Base-by-base conservation (phyloP, 1,140 invertebrate genomes). In the Formica selysi region DNA sequence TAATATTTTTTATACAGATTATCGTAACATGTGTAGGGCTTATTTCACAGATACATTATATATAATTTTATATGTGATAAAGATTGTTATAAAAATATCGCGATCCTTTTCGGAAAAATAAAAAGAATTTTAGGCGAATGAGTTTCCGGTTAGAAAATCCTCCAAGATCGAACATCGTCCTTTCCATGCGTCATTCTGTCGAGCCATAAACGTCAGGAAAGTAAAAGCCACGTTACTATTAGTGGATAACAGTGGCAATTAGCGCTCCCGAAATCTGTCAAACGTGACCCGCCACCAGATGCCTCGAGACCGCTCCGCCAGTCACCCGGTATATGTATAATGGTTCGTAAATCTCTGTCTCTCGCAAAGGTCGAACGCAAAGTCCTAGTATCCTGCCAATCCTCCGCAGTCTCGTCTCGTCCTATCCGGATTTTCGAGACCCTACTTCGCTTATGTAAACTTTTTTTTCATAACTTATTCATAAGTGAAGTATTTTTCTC, bases 261-360 rank as follows among this genome's bases (percentile, higher is more conserved):
- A 92, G 87, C 57, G 62, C 51, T 71, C 83, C 86, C 79, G 32
- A 80, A 89, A 84, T 85, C 62, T 78, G 54, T 89, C 70, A 62
- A 90, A 76, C 54, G 74, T 8, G 22, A 51, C 76, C 88, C 54
- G 74, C 11, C 36, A 48, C 87, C 88, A 89, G 88, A 89, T 89
- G 88, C 78, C n/a, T 67, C 29, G 51, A 41, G 32, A 16, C 70
- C 41, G 51, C 38, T 70, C 62, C 13, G 29, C 54, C 54, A 65
- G 85, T 85, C 68, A 80, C 78, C 51, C 68, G 48, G 73, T 84
- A 70, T 41, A 41, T 2, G 41, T 41, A 80, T 87, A 88, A 85
- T 86, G 83, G 88, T 48, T 87, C 90, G 41, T 91, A 91, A 91
- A 91, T 91, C 90, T 90, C 29, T 16, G 22, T 73, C 84, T 80